Base-by-base conservation (phyloP, 2,888 invertebrate genomes). In the Orgyia antiqua region DNA sequence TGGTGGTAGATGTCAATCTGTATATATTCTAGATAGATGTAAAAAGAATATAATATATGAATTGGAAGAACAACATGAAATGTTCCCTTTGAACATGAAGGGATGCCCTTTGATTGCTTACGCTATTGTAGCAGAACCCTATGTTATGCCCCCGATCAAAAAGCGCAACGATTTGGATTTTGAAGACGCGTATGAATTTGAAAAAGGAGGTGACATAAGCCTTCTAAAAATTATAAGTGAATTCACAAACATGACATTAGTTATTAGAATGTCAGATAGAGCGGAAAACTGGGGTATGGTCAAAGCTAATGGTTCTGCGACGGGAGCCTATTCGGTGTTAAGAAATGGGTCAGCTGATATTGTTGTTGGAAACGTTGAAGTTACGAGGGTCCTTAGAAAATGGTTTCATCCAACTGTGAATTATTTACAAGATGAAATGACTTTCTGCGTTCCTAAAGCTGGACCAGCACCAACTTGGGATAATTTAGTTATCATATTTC, bases 361-460 rank as follows among this genome's bases (percentile, higher is more conserved):
- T 6, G 64, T 87, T 6, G 76, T 87, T 21, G 87, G 87, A 4
- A 84, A 86, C 42, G 73, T 87, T 31, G 84, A 87, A 65, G 83
- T 84, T 0, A 82, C 86, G 1, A 76, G 63, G 45, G 66, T 61
- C 8, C 67, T 82, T 4, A 58, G 87, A 6, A 79, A 72, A 42
- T 83, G 79, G 76, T 87, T 87, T 27, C 58, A 86, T 49, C 76
- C 84, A 0, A 84, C 87, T 0, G 67, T 78, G 6, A 84, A 79
- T 33, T 87, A 86, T 37, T 74, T 78, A 4, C 87, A 87, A 53
- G 87, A 87, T 32, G 87, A 87, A 39, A 84, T 86, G 69, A 86
- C 87, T 0, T 80, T 86, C 68, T 87, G 87, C 26, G 64, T 86
- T 0, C 80, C 83, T 0, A 80, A 63, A 54, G 79, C 87, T 2